Percentiles rank a stretch among this genome's conserved stretches.
Conservation (phyloP, 37 sponge, comb jelly and placozoan species). For the Bolinopsis microptera region DNA sequence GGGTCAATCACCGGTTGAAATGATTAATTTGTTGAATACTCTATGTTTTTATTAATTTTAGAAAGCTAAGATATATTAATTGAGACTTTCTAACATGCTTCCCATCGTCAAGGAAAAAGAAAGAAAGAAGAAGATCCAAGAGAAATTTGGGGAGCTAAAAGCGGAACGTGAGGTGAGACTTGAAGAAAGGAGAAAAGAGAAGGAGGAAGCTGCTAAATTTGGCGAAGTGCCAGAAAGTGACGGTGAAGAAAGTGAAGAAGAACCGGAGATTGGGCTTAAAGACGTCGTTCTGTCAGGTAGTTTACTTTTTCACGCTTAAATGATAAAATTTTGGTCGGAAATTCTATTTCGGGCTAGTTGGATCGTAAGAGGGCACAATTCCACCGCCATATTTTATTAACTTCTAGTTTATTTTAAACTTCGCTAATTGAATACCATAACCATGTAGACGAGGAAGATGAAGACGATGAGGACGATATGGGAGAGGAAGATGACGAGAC, state of each 20-base stretch:
- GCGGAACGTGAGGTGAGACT: conserved; percentile 63
- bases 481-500: conserved; percentile 25
- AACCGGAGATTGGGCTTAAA: conserved; percentile 66
- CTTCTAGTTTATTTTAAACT: too few species aligned
- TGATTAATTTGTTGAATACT: background rate
- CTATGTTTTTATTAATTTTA: too few species aligned
- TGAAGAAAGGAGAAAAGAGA: conserved; percentile 58
- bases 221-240: conserved; percentile 82
- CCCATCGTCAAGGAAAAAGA: conserved; percentile 66
- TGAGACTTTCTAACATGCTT: too few species aligned
- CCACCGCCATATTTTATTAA: too few species aligned
- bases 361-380: too few species aligned
- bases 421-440: background rate
- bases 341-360: too few species aligned
- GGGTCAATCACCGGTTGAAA: too few species aligned
- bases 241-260: conserved; percentile 75
- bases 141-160: conserved; percentile 33
- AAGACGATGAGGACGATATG: conserved; percentile 24
- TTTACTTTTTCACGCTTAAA: background rate
- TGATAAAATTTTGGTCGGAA: too few species aligned
- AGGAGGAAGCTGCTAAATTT: conserved; percentile 80
- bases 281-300: conserved; percentile 15
- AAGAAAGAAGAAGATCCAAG: conserved; percentile 73
- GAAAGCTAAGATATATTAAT: too few species aligned
- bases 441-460: background rate